Evolutionary conservation across 23 tunicate species (phyloP).

Genomic region (Pegea sp.): DNA sequence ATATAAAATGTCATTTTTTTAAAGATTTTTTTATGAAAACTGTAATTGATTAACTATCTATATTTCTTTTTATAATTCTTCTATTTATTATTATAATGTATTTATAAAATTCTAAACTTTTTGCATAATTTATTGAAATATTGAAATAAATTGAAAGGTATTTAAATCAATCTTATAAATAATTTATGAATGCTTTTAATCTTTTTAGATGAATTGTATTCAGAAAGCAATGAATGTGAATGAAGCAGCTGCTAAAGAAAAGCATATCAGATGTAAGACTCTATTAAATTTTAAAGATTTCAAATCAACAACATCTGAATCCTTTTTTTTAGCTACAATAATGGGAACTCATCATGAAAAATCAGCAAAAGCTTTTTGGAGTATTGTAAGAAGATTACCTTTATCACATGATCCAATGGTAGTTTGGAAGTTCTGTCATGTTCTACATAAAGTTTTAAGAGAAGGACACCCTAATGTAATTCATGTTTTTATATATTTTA

Average conservation of each 20-base stretch:
- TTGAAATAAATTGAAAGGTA: too few relatives aligned
- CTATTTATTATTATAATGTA: too few relatives aligned
- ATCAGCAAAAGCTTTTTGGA: conserved; percentile 68
- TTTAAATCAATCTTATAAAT: neutral
- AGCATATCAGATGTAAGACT: conserved; percentile 90
- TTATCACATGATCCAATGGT: conserved; percentile 49
- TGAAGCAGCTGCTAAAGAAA: conserved; percentile 90
- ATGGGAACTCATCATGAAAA: conserved; percentile 75
- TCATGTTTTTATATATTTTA: too few relatives aligned
- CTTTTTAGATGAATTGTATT: conserved; percentile 45
- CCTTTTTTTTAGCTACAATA: conserved; percentile 26
- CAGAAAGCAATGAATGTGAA: conserved; percentile 56
- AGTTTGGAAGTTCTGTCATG: conserved; percentile 95
- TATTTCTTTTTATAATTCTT: too few relatives aligned
- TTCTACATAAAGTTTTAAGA: conserved; percentile 74
- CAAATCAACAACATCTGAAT: too few relatives aligned
- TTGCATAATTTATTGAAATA: too few relatives aligned
- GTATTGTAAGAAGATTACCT: conserved; percentile 51
- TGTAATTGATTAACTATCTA: too few relatives aligned
- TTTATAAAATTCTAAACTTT: too few relatives aligned
- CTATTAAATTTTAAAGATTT: too few relatives aligned
- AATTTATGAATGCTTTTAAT: conserved; percentile 1
- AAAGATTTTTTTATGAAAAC: too few relatives aligned
- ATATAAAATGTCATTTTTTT: too few relatives aligned
- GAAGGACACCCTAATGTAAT: conserved; percentile 84